Evolutionary conservation across 2,113 vertebrate genomes (phyloP).

Genomic region (Axis porcinus): DNA sequence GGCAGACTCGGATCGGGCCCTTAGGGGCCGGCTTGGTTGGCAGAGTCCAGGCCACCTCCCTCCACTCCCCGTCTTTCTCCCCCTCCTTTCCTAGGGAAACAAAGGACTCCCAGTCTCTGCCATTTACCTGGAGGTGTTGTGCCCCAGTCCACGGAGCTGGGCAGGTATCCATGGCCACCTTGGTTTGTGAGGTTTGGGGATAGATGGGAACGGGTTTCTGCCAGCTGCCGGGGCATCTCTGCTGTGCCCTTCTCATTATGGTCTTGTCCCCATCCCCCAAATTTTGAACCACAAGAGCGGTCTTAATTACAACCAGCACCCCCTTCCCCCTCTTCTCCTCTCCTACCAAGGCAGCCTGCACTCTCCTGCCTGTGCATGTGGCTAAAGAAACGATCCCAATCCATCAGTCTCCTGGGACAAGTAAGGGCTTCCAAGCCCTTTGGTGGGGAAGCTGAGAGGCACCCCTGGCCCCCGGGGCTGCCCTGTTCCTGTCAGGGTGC

Average conservation of each 20-base stretch:
- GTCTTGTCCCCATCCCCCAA: neutral
- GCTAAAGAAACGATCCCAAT: neutral
- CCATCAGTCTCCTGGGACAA: neutral
- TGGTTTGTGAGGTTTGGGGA: neutral
- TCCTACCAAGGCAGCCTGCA: neutral
- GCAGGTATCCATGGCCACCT: neutral
- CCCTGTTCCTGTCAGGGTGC: rapidly evolving
- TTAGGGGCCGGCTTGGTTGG: neutral
- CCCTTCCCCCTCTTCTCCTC: too few relatives aligned
- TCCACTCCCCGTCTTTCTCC: too few relatives aligned
- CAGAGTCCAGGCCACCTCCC: neutral
- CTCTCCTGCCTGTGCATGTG: neutral
- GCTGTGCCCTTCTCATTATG: neutral
- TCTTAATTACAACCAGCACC: neutral
- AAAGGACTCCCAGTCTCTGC: neutral
- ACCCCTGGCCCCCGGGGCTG: neutral
- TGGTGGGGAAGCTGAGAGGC: neutral
- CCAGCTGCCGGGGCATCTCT: neutral
- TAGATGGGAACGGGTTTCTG: neutral
- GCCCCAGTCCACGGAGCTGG: neutral
- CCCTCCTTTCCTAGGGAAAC: neutral
- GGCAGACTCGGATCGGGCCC: rapidly evolving
- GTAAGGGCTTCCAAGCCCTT: neutral
- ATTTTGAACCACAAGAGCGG: neutral
- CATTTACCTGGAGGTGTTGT: neutral